A percentile compares a stretch with the other conserved stretches of the same genome.
These are phyloP conservation scores for Mus spicilegus DNA, from an alignment of 2,113 vertebrate genomes.

Conservation along the genomic window DNA sequence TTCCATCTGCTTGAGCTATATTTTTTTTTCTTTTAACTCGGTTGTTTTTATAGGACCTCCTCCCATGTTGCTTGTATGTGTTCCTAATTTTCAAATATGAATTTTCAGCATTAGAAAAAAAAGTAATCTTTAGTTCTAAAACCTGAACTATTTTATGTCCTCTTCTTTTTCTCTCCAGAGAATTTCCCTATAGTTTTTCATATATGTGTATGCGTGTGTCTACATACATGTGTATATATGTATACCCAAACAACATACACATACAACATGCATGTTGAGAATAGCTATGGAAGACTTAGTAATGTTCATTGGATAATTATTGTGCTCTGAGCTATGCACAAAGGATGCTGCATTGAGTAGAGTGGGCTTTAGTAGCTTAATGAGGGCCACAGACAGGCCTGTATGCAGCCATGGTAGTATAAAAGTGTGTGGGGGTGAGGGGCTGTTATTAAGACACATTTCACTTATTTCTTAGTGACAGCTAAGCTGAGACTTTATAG, in stretches of 20 bases:
- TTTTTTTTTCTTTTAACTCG: neutral
- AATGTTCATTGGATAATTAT: neutral
- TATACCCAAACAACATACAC: neutral
- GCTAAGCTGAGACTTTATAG: neutral
- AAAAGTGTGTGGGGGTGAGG: too few species aligned
- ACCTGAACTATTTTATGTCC: neutral
- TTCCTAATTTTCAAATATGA: conserved; percentile 41
- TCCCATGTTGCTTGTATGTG: neutral
- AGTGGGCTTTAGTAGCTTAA: neutral
- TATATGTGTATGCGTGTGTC: neutral
- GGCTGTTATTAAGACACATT: neutral
- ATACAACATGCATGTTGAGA: neutral
- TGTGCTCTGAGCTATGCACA: neutral
- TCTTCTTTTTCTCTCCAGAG: neutral
- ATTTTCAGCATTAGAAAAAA: conserved; percentile 6
- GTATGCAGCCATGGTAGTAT: neutral
- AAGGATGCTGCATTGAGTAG: neutral
- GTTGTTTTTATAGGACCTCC: conserved; percentile 34
- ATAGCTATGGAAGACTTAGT: neutral
- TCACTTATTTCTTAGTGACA: neutral
- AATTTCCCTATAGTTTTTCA: neutral
- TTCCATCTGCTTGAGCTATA: neutral
- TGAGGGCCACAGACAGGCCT: neutral
- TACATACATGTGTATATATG: neutral
- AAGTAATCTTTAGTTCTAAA: conserved; percentile 47